Evolutionary conservation across 2,113 vertebrate genomes (phyloP), one percentile per base, ranked within the genome.

Genomic region (Callocephalon fimbriatum): DNA sequence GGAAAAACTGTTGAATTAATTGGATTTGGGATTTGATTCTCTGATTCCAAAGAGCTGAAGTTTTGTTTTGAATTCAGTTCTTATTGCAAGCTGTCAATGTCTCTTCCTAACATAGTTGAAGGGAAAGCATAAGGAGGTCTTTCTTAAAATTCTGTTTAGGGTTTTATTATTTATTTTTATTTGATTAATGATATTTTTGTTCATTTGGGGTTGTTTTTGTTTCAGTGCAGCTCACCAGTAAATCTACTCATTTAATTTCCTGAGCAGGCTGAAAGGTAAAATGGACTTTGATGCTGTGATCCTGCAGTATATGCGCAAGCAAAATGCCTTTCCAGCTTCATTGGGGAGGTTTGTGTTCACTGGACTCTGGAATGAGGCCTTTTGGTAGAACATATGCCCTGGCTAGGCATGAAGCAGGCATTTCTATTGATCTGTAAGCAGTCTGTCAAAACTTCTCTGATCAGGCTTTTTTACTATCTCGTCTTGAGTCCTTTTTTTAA

Each of bases 401-500:
- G 97, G 68, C 54, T 82, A 96, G 75, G 93, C 92, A 78, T 93
- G 83, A 97, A 95, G 29, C 18, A 90, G 76, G 77, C 92, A 92
- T 94, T 94, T 88, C 92, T 96, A 45, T 96, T 98, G 86, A 97
- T 97, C 95, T 97, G 76, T 97, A 94, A 98, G 91, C 75, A 97
- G 84, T 96, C 97, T 97, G 95, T 98, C 97, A 97, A 94, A 97
- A 97, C 98, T 98, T 98, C 98, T 98, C 93, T 98, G 97, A 98
- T 98, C 95, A 98, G 97, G 97, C 97, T 98, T 98, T 98, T 98
- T 98, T 98, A 98, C 98, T 98, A 98, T 98, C 98, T 98, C 95
- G 94, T 98, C 98, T 98, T 98, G 98, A 98, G 98, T 98, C 98
- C 98, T 98, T 98, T 98, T 98, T 98, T 98, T 98, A 98, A 99